Conservation (phyloP, 2,113 vertebrate genomes). For the Papio anubis region DNA sequence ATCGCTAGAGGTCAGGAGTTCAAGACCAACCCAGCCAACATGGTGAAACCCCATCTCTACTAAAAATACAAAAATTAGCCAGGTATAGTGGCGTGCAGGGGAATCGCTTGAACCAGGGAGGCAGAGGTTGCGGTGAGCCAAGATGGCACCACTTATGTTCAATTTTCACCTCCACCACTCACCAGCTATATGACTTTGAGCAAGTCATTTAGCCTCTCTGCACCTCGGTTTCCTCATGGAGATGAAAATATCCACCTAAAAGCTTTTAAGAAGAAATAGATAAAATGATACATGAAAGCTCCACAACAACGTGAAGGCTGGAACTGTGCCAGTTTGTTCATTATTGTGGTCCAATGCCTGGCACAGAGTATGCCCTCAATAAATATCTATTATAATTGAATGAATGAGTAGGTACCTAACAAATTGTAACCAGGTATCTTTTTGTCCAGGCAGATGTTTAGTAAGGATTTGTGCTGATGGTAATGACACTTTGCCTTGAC, state of each 20-base stretch:
- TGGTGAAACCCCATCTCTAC: too few species aligned
- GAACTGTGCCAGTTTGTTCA: neutral
- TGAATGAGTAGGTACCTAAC: neutral
- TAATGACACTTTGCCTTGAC: neutral
- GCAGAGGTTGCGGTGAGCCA: too few species aligned
- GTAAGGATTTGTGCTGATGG: neutral
- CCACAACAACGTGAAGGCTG: neutral
- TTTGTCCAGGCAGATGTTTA: neutral
- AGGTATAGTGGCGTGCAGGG: too few species aligned
- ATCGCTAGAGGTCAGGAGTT: too few species aligned
- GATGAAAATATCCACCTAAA: neutral
- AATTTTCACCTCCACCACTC: slow-evolving; percentile 21
- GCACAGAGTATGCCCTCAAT: neutral
- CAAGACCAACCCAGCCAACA: too few species aligned
- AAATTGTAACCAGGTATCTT: neutral
- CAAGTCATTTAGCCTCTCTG: slow-evolving; percentile 27
- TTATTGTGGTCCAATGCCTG: neutral
- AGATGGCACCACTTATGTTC: neutral
- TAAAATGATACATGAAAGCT: neutral
- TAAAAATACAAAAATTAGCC: too few species aligned
- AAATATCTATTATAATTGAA: neutral
- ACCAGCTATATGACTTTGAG: neutral
- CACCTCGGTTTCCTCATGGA: neutral
- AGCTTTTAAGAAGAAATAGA: neutral
- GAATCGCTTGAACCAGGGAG: too few species aligned